Evolutionary conservation across 2,888 invertebrate species (phyloP), one percentile per base, ranked within the genome.

Genomic region (Serripes groenlandicus): DNA sequence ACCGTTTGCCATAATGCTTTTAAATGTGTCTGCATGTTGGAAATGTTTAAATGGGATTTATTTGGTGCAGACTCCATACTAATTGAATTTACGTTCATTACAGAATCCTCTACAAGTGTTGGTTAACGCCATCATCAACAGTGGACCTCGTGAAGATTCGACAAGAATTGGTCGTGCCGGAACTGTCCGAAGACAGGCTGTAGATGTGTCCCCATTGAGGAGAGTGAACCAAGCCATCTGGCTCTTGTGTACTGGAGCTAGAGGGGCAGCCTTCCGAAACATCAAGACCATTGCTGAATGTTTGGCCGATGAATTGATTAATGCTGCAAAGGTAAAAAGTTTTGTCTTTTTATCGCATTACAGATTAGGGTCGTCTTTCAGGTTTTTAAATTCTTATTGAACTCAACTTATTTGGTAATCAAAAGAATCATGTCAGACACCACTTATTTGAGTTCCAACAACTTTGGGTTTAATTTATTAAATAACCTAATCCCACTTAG

Each of bases 271-370:
- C 71, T 99, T 99, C 97, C 97, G 99, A 94, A 99, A 99, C 96
- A 99, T 99, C 95, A 99, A 99, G 96, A 99, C 99, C 71, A 99
- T 99, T 94, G 99, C 99, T 83, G 99, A 99, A 95, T 99, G 99
- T 95, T 96, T 99, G 93, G 99, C 99, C 94, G 99, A 99, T 96
- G 99, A 99, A 95, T 97, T 99, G 79, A 99, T 99, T 95, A 99
- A 99, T 94, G 99, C 99, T 91, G 99, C 99, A 72, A 99, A 99
- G 97, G 97, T 97, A 94, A 80, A n/a, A n/a, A n/a, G n/a, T n/a
- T n/a, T n/a, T n/a, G n/a, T n/a, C n/a, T n/a, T n/a, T n/a, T n/a
- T n/a, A n/a, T n/a, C n/a, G n/a, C n/a, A n/a, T n/a, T n/a, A n/a
- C n/a, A n/a, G n/a, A n/a, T n/a, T n/a, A n/a, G n/a, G n/a, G n/a